Evolutionary conservation across 2,797 vertebrate genomes (phyloP).

Genomic region (Anguilla megastoma): DNA sequence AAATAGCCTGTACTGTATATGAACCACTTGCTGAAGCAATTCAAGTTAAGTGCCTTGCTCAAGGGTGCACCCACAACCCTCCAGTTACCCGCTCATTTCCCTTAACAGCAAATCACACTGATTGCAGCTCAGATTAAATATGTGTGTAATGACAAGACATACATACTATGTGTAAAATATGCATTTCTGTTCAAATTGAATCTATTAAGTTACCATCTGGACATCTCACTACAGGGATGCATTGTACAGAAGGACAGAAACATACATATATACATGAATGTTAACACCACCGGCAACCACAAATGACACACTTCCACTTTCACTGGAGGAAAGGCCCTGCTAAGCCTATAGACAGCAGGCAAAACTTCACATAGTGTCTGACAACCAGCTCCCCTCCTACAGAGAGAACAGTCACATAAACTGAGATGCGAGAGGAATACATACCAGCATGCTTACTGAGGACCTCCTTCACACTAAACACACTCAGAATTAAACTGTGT

Average conservation of each 20-base stretch:
- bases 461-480: background rate
- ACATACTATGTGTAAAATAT: background rate
- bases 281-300: background rate
- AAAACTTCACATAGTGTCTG: background rate
- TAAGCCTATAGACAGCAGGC: background rate
- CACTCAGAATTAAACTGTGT: background rate
- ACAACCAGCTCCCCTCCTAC: conserved; percentile 13
- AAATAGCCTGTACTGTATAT: background rate
- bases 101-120: background rate
- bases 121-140: background rate
- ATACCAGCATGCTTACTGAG: background rate
- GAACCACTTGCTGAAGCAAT: background rate
- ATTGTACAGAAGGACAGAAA: conserved; percentile 17
- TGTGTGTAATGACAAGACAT: background rate
- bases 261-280: background rate
- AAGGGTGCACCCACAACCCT: background rate
- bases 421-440: background rate
- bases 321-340: background rate
- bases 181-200: background rate
- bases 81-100: background rate
- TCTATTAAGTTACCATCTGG: background rate
- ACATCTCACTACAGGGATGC: background rate
- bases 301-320: background rate
- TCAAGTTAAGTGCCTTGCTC: background rate
- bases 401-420: background rate